Base-by-base conservation (phyloP, 2,113 vertebrate species). In the Harpagus bidentatus region DNA sequence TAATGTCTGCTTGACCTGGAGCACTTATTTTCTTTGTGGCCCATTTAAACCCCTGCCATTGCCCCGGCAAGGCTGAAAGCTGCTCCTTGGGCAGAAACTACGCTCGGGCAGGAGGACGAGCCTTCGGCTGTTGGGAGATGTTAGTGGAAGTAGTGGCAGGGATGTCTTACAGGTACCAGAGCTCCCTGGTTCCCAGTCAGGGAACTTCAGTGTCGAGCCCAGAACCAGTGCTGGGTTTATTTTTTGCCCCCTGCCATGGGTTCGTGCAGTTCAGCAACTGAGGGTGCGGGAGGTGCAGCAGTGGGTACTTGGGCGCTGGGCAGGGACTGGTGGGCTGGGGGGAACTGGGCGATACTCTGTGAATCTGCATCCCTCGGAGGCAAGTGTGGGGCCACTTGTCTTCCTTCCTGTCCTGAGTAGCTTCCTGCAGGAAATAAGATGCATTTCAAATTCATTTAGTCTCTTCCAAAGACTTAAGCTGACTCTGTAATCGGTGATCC, bases 221-320 rank as follows among this genome's bases (percentile, higher is more conserved):
- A 19, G 43, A 55, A 6, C 38, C 7, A 3, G 1, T 13, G 4
- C 18, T 0, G 4, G 7, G 9, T n/a, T 58, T 34, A 4, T 11
- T 15, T 13, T 36, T 50, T 29, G 13, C 28, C 5, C 14, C 23
- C 16, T 42, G 73, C 12, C 1, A 10, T 5, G 40, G 13, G 21
- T 20, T 2, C 0, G 3, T 9, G 40, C 11, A 3, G 43, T 7
- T 42, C 4, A 7, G 45, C n/a, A 4, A 0, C 7, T 2, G 36
- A 9, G 40, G 10, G 4, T 7, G 18, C 1, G 6, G 58, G 17
- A 13, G 31, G 16, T 16, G 15, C 17, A 2, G 56, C 1, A 7
- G 29, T 65, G 53, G 56, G 11, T 26, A 43, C 14, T 2, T 11
- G 10, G 29, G 10, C 40, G 36, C 59, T 19, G 71, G 45, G 48